Conservation (phyloP, 2,113 vertebrate genomes). For the Pangasianodon gigas region DNA sequence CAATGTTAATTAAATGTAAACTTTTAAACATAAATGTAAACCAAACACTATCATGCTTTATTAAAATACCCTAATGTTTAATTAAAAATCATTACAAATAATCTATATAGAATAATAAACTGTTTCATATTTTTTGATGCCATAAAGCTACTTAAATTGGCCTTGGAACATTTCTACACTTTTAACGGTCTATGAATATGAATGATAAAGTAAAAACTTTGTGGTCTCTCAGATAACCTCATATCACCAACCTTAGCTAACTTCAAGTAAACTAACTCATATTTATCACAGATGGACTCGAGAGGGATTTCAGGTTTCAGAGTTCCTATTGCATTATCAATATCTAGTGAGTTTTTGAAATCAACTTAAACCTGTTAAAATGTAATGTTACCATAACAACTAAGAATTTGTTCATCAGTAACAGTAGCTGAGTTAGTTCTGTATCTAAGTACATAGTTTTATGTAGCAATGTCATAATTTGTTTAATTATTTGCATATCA, state of each 20-base stretch:
- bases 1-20: not conserved
- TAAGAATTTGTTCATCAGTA: not conserved
- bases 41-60: not conserved
- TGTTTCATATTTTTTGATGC: not conserved
- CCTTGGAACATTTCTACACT: not conserved
- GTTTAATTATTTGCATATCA: not conserved
- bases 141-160: not conserved
- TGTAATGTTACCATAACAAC: not conserved
- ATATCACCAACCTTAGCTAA: not conserved
- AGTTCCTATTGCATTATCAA: not conserved
- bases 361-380: not conserved
- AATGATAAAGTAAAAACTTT: not conserved
- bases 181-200: not conserved
- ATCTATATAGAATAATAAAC: not conserved
- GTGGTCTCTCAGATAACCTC: not conserved
- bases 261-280: not conserved
- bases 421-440: not conserved
- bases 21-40: not conserved
- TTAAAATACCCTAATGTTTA: not conserved
- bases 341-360: not conserved
- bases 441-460: not conserved
- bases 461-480: not conserved
- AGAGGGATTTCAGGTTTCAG: not conserved
- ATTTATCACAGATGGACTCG: not conserved
- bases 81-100: not conserved